phyloP scores from a whole-genome alignment of 2,113 vertebrate genomes.

The Serilophus lunatus region DNA sequence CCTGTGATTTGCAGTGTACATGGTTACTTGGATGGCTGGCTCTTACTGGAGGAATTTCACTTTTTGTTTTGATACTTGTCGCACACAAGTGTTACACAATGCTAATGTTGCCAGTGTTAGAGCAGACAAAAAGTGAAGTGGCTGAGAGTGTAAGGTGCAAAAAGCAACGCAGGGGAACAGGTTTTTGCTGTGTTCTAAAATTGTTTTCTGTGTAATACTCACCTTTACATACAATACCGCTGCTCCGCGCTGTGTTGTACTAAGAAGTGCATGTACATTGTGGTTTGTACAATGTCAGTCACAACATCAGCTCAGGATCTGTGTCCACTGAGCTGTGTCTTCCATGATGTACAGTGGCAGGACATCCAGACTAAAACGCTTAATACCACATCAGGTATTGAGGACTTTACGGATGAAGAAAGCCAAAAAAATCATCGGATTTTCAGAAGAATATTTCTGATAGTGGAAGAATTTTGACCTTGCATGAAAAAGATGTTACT shows the following conservation, averaged over 20 bases:
- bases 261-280: neutral
- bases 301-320: neutral
- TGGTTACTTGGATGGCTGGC: neutral
- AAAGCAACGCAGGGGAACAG: neutral
- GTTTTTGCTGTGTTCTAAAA: neutral
- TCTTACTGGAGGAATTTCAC: neutral
- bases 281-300: neutral
- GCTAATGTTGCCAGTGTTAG: neutral
- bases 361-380: neutral
- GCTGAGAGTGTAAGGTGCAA: neutral
- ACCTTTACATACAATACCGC: neutral
- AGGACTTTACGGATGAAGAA: neutral
- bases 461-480: neutral
- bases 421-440: neutral
- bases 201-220: fast-evolving
- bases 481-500: neutral
- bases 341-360: neutral
- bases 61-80: neutral
- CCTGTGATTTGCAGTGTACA: neutral
- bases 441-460: neutral
- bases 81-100: neutral
- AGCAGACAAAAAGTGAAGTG: neutral
- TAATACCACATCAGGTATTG: neutral
- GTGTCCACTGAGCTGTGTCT: neutral
- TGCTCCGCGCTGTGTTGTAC: fast-evolving